Conservation (phyloP, 2,113 vertebrate species). For the Odontesthes bonariensis region DNA sequence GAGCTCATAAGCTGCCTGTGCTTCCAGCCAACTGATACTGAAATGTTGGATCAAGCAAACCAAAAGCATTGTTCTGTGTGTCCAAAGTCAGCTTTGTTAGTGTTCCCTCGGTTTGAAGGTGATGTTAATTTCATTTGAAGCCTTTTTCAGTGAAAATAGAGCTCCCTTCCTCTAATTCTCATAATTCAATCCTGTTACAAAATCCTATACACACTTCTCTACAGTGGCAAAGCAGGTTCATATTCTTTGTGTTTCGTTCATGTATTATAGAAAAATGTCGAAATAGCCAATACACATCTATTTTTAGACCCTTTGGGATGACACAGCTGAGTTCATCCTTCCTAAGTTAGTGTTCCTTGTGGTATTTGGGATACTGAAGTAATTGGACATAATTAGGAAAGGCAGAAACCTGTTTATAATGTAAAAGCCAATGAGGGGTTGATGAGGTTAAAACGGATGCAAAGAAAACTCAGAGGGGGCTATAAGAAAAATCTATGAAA, state of each 20-base stretch:
- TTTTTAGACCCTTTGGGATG: not conserved
- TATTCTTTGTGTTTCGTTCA: not conserved
- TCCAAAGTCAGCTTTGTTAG: not conserved
- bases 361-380: not conserved
- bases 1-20: not conserved
- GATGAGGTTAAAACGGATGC: too few species aligned
- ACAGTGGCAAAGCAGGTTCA: not conserved
- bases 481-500: too few species aligned
- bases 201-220: not conserved
- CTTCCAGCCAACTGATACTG: constrained; percentile 16
- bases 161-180: too few species aligned
- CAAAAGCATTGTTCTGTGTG: constrained; percentile 27
- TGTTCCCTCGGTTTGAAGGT: too few species aligned
- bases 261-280: not conserved
- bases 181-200: too few species aligned
- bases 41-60: constrained; percentile 17
- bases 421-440: too few species aligned
- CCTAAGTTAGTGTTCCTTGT: not conserved
- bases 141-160: too few species aligned
- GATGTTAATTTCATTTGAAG: too few species aligned
- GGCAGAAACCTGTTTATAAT: too few species aligned
- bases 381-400: not conserved
- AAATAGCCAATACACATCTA: not conserved
- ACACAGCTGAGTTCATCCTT: not conserved
- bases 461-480: too few species aligned